Percentiles rank a stretch among this genome's conserved stretches.
These are phyloP conservation scores for Hemiprocne comata DNA, from an alignment of 2,113 vertebrate species.

Conservation along the genomic window DNA sequence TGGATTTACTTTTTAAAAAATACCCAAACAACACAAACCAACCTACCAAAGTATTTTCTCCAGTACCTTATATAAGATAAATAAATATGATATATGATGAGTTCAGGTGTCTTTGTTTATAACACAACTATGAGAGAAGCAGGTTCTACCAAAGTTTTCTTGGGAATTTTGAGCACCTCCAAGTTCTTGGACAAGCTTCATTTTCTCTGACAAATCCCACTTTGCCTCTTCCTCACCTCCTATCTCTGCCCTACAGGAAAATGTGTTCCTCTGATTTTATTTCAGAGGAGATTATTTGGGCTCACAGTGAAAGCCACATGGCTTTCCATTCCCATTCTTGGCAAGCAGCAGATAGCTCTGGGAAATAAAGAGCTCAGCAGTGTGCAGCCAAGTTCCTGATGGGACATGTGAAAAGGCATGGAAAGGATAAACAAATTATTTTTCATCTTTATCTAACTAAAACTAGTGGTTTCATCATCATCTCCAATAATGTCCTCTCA, in stretches of 20 bases:
- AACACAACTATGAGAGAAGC: no score
- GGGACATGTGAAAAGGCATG: background rate
- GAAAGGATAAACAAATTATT: background rate
- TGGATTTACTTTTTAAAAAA: background rate
- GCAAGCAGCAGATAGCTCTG: background rate
- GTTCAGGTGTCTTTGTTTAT: background rate
- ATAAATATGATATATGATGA: background rate
- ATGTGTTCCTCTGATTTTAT: background rate
- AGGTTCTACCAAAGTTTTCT: background rate
- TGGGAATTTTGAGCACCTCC: background rate
- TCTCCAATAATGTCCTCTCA: background rate
- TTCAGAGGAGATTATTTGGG: background rate
- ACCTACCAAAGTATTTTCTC: background rate
- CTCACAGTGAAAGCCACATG: background rate
- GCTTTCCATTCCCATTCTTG: background rate
- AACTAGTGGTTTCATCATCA: background rate
- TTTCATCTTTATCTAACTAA: background rate
- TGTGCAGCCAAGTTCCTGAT: background rate
- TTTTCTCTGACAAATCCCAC: background rate
- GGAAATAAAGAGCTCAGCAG: background rate
- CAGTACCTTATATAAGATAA: background rate
- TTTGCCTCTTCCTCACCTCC: background rate
- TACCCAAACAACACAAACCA: background rate
- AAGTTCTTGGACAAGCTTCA: background rate
- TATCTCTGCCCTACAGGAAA: background rate